A percentile compares a stretch with the other conserved stretches of the same genome.
Evolutionary conservation across 2,113 vertebrate species (phyloP).

Genomic region (Epinephelus cyanopodus): DNA sequence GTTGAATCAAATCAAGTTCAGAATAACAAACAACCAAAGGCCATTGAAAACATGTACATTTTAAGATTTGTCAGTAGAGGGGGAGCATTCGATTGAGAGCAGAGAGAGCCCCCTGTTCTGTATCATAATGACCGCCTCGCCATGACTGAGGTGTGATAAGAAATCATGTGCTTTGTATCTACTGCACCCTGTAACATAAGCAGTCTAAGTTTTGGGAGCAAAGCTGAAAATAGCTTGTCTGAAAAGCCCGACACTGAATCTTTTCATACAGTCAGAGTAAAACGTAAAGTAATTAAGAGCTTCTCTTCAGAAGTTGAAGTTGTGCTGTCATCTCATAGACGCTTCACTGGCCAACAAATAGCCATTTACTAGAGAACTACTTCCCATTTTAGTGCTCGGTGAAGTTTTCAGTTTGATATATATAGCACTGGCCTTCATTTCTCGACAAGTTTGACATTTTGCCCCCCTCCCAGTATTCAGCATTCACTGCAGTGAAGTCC

Average conservation of each 20-base stretch:
- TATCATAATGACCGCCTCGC: too few relatives aligned
- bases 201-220: not conserved
- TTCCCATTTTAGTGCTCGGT: not conserved
- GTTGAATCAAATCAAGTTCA: too few relatives aligned
- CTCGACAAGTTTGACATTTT: conserved; percentile 49
- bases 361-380: not conserved
- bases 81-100: too few relatives aligned
- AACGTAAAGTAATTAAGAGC: conserved; percentile 11
- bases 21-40: too few relatives aligned
- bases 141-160: not conserved
- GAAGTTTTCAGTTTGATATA: not conserved
- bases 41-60: too few relatives aligned
- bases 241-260: conserved; percentile 7
- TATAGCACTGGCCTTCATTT: not conserved
- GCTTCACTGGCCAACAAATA: not conserved
- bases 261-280: conserved; percentile 14
- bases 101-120: too few relatives aligned
- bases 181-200: not conserved
- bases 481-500: conserved; percentile 27
- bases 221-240: conserved; percentile 29
- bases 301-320: conserved; percentile 5
- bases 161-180: not conserved
- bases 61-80: too few relatives aligned
- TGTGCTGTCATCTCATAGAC: not conserved
- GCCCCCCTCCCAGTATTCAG: conserved; percentile 14